These are phyloP conservation scores for Drosophila engyochracea DNA, from an alignment of 2,888 invertebrate species.

Conservation along the genomic window DNA sequence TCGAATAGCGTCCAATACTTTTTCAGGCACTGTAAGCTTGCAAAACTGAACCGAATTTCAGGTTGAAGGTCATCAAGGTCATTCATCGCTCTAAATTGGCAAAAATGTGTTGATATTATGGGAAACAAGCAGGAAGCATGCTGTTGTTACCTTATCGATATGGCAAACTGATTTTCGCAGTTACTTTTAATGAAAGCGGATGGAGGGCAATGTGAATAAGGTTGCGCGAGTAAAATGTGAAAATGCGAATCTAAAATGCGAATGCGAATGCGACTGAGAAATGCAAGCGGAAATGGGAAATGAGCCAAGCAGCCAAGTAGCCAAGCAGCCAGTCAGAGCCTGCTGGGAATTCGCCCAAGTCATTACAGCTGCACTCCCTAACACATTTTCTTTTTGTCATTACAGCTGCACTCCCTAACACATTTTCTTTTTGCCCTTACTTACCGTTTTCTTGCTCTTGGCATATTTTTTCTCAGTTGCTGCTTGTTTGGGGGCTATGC, in stretches of 20 bases:
- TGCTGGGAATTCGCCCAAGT: conserved; percentile 23
- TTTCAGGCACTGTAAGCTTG: not conserved
- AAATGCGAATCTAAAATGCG: conserved; percentile 12
- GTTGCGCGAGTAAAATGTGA: conserved; percentile 43
- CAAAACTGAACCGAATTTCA: not conserved
- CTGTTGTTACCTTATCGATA: conserved; percentile 52
- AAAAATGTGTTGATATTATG: not conserved
- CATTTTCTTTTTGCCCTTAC: conserved; percentile 20
- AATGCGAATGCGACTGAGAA: conserved; percentile 29
- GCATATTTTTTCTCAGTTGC: not conserved
- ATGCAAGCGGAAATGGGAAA: conserved; percentile 34
- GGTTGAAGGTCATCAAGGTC: too few relatives aligned
- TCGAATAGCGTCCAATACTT: not conserved
- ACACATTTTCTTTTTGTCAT: conserved; percentile 33
- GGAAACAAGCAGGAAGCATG: conserved; percentile 4
- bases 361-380: conserved; percentile 13
- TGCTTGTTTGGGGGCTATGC: conserved; percentile 18
- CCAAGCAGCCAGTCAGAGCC: conserved; percentile 3
- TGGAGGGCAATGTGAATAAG: conserved; percentile 45
- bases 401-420: conserved; percentile 4
- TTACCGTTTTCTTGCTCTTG: not conserved
- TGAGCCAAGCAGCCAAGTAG: conserved; percentile 7
- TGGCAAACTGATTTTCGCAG: conserved; percentile 70
- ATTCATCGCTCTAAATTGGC: not conserved
- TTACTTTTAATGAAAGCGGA: conserved; percentile 67